phyloP scores from a whole-genome alignment of 2,888 invertebrate species.

The Lycia hirtaria region DNA sequence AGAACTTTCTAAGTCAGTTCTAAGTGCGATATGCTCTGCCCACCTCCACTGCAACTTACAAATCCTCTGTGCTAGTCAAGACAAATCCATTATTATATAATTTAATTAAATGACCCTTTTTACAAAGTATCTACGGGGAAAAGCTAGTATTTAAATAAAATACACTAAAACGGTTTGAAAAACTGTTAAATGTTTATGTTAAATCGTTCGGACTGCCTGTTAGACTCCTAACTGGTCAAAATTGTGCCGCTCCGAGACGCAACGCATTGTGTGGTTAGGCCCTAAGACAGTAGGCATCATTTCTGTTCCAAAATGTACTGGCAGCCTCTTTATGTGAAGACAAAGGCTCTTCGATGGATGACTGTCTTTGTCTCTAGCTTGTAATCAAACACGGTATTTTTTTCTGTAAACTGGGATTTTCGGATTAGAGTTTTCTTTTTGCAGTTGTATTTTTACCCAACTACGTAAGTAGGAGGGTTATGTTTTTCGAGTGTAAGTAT shows the following conservation, averaged over 20 bases:
- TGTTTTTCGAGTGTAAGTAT: too few relatives aligned
- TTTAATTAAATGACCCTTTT: too few relatives aligned
- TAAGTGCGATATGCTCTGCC: too few relatives aligned
- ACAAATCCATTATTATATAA: too few relatives aligned
- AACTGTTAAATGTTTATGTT: too few relatives aligned
- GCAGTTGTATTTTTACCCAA: background rate
- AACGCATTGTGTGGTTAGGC: background rate
- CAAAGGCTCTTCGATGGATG: conserved; percentile 62
- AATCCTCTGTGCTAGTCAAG: too few relatives aligned
- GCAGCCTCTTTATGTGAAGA: conserved; percentile 48
- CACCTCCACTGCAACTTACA: too few relatives aligned
- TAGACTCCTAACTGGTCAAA: background rate
- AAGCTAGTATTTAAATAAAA: too few relatives aligned
- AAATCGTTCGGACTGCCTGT: too few relatives aligned
- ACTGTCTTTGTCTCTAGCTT: conserved; percentile 57
- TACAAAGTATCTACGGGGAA: too few relatives aligned
- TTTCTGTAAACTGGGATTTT: conserved; percentile 47
- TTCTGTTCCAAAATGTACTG: conserved; percentile 46
- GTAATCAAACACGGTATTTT: conserved; percentile 66
- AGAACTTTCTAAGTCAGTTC: too few relatives aligned
- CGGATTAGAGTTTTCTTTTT: conserved; percentile 5
- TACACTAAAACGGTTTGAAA: too few relatives aligned
- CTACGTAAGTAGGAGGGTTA: background rate
- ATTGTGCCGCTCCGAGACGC: background rate
- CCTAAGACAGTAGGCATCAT: conserved; percentile 39